Evolutionary conservation across 2,113 vertebrate species (phyloP).

Genomic region (Corapipo altera): DNA sequence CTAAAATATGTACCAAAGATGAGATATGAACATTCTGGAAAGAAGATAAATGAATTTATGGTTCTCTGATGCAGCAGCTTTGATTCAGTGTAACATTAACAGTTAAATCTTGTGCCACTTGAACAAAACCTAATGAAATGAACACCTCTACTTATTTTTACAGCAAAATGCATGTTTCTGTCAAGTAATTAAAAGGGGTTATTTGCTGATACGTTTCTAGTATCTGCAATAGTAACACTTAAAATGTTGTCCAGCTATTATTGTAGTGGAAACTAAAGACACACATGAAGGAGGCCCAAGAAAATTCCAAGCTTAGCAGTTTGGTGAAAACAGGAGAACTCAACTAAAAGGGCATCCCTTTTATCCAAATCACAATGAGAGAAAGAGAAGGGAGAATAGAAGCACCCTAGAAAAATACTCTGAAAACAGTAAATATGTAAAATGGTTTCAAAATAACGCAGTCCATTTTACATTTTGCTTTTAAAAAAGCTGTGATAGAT

Average conservation of each 20-base stretch:
- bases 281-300: neutral
- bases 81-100: neutral
- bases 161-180: neutral
- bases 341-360: neutral
- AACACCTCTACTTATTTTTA: neutral
- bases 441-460: neutral
- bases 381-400: neutral
- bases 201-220: neutral
- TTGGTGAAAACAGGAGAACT: neutral
- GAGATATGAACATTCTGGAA: neutral
- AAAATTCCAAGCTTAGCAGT: neutral
- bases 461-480: neutral
- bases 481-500: neutral
- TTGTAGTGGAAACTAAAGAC: neutral
- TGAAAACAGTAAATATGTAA: neutral
- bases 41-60: neutral
- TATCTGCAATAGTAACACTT: neutral
- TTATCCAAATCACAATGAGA: neutral
- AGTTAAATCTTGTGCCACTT: neutral
- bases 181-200: neutral
- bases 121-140: neutral
- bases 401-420: neutral
- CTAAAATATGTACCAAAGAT: neutral
- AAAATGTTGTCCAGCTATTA: neutral
- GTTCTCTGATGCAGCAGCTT: neutral